Base-by-base conservation (phyloP, 1,140 invertebrate species). In the Brachionus koreanus region DNA sequence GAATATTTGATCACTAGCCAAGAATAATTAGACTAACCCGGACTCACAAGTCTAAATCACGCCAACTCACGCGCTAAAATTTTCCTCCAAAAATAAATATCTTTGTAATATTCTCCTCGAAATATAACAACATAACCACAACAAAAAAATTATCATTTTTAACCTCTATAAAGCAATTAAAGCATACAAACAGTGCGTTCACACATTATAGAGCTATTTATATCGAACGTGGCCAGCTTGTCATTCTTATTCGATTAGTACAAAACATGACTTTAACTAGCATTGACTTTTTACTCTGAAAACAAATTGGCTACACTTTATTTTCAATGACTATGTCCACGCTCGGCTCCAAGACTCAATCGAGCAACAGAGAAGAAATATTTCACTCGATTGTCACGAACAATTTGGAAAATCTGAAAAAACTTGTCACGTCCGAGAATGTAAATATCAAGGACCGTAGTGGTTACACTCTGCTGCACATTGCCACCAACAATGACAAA, bases 391-490 rank as follows among this genome's bases (percentile, higher is more conserved):
- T 79, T 52, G 9, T 61, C 0, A 61, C 35, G 7, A 65, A 79
- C 37, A 65, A 79, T 65, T 25, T 79, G 23, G 76, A 57, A 7
- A 25, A 25, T 2, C 49, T 79, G 0, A 79, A 79, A n/a, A n/a
- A 43, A 61, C 49, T 79, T 10, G 76, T 79, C 1, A 79, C 16
- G 0, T 13, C 9, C 16, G 52, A 79, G 3, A 79, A 79, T 49
- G 76, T 79, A 9, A 79, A 79, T 25, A 61, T 79, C 3, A 79
- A 79, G 57, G 76, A 79, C 39, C 76, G 76, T 39, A 79, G 49
- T 25, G 76, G 76, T 16, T 79, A 79, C 33, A 65, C 76, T 1
- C 33, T 79, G 3, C 33, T 79, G 5, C 76, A 79, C 39, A 39
- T 79, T 1, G 76, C 76, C 3, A 79, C 76, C 6, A 79, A 79